Base-by-base conservation (phyloP, 2,797 vertebrate genomes). In the Ctenopoma multispine region DNA sequence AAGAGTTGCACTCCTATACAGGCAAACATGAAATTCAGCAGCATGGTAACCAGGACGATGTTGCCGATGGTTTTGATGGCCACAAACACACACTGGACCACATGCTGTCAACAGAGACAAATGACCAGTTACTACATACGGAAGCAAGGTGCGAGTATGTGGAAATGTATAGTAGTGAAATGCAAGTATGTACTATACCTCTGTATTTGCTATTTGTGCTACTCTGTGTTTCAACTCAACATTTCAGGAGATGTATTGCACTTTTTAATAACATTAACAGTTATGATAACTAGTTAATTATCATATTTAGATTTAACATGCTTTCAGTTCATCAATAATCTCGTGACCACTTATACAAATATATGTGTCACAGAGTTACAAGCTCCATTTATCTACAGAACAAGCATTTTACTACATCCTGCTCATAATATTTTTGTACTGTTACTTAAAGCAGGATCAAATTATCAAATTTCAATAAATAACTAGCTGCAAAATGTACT, bases 31-130 rank as follows among this genome's bases (percentile, higher is more conserved):
- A 99, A 99, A 88, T 99, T 97, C 72, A 99, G 90, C 86, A 99
- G 83, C 1, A 97, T 95, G 0, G 96, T 98, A 82, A 99, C 97
- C 54, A 99, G 89, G 61, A 99, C 96, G 0, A 99, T 99, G 91
- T 99, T 99, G 21, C 98, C 98, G 0, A 99, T 99, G 9, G 97
- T 99, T 93, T 97, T 97, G 88, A 99, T 97, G 83, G 98, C 98
- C 81, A 99, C 98, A 8, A 99, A 99, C 80, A 99, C 95, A 0
- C 98, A 99, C 83, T 99, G 97, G 64, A 99, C 97, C 79, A 99
- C 97, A 0, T 99, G 98, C 98, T 99, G 88, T 69, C 48, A 75
- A 58, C 34, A 36, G 49, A 77, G 23, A 74, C 3, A 87, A 63
- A 67, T 12, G 11, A 53, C 1, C 24, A 43, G 0, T 72, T 51